Percentiles rank a stretch among this genome's conserved stretches.
Evolutionary conservation across 2,797 vertebrate genomes (phyloP).

Genomic region (Cynopterus sphinx): DNA sequence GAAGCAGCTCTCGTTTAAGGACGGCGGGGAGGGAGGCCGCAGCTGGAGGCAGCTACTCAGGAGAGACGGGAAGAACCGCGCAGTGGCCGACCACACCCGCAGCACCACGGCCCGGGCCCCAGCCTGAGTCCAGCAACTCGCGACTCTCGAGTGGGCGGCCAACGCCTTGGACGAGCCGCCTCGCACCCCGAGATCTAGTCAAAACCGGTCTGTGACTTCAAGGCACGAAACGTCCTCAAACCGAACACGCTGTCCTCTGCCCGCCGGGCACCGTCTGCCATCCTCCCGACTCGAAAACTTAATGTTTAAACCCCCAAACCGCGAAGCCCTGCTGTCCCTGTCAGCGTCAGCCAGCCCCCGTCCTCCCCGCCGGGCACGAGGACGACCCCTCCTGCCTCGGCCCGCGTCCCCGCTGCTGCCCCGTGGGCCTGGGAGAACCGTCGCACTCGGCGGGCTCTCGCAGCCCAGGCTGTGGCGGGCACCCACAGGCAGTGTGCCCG

Average conservation of each 20-base stretch:
- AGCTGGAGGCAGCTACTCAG: rapidly evolving
- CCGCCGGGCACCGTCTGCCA: background rate
- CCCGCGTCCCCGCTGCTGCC: background rate
- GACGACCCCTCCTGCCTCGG: background rate
- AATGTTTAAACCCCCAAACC: background rate
- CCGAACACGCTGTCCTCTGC: background rate
- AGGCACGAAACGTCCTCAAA: background rate
- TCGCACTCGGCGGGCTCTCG: rapidly evolving
- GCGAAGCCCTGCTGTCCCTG: background rate
- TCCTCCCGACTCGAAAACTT: background rate
- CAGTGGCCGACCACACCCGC: background rate
- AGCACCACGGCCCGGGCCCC: background rate
- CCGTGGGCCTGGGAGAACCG: background rate
- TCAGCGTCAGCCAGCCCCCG: too few species aligned
- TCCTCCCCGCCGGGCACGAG: background rate
- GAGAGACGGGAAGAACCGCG: too few species aligned
- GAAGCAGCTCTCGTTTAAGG: too few species aligned
- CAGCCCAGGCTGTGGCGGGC: rapidly evolving
- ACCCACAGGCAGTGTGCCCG: too few species aligned
- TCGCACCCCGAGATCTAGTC: background rate
- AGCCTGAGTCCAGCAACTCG: background rate
- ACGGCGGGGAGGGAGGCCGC: background rate
- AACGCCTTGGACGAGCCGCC: background rate
- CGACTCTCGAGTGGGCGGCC: background rate
- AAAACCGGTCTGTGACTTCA: background rate